Conservation (phyloP, 2,888 invertebrate species). For the Uloborus plumipes region DNA sequence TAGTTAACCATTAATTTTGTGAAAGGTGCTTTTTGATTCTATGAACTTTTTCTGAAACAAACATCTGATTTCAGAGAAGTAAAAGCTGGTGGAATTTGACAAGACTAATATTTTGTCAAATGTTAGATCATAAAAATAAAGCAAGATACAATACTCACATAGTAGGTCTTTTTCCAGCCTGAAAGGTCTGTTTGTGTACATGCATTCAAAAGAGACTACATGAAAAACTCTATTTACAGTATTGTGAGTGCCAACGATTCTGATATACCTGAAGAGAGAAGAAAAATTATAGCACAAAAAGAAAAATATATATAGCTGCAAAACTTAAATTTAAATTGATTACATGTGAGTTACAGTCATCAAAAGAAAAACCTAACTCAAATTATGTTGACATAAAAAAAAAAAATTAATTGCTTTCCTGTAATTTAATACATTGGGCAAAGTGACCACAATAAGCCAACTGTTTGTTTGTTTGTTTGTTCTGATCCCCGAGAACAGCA, state of each 20-base stretch:
- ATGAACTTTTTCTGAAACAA: too few relatives aligned
- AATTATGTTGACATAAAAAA: too few relatives aligned
- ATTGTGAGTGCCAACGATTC: conserved; percentile 95
- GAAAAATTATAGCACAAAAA: conserved; percentile 4
- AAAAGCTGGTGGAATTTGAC: too few relatives aligned
- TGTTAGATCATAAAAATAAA: background rate
- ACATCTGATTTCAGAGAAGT: too few relatives aligned
- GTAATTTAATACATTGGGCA: too few relatives aligned
- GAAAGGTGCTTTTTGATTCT: too few relatives aligned
- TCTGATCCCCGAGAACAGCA: too few relatives aligned
- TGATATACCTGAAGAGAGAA: conserved; percentile 81
- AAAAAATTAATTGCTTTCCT: too few relatives aligned
- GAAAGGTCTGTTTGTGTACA: conserved; percentile 83
- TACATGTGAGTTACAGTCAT: background rate
- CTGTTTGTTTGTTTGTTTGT: too few relatives aligned
- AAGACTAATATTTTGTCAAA: background rate
- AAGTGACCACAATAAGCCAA: too few relatives aligned
- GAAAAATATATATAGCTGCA: background rate
- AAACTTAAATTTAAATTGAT: background rate
- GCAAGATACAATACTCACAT: conserved; percentile 72
- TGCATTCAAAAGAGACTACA: conserved; percentile 91
- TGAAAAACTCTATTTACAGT: conserved; percentile 98
- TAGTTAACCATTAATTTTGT: too few relatives aligned
- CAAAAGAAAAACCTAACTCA: background rate
- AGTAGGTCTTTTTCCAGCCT: conserved; percentile 80